Base-by-base conservation (phyloP, 2,113 vertebrate species). In the Empidonax traillii region DNA sequence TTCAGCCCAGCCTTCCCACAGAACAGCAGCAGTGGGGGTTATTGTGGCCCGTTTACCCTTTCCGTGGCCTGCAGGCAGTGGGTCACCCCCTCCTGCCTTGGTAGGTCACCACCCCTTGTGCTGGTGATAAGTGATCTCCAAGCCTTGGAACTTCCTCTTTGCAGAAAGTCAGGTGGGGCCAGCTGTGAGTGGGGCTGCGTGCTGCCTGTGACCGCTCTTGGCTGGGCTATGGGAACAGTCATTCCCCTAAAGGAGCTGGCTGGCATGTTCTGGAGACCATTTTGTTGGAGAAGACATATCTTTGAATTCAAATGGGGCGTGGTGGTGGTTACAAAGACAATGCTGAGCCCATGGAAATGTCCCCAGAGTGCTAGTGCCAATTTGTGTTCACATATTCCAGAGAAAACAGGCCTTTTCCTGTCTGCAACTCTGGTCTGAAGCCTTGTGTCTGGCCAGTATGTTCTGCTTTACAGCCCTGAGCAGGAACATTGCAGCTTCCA, bases 61-160 rank as follows among this genome's bases (percentile, higher is more conserved):
- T 25, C 35, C 41, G 31, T 56, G 43, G 15, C 30, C 21, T 2
- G 1, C 3, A 4, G 39, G 71, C 16, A 21, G 35, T 4, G 5
- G 43, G 23, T 86, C 33, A n/a, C n/a, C 1, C 3, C 44, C 31
- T 16, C 9, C 31, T 2, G 0, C 14, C 46, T 41, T 4, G 9
- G 31, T 24, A 16, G 80, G 31, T 78, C 63, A 23, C 44, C 33
- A 30, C 55, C 21, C 14, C 24, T 79, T 4, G 4, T 23, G 21
- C 20, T 71, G 74, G 13, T 35, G 41, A 11, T 49, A 20, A 21
- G 21, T 22, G 62, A 46, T 68, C 51, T 79, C n/a, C 7, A 3
- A 62, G 35, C n/a, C 2, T 0, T 0, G 0, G 13, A 14, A 14
- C 39, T 75, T 83, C 84, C 33, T 28, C 37, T 22, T 56, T 1